These are phyloP conservation scores for Hippocampus guttulatus DNA, from an alignment of 2,113 vertebrate genomes.

Conservation along the genomic window DNA sequence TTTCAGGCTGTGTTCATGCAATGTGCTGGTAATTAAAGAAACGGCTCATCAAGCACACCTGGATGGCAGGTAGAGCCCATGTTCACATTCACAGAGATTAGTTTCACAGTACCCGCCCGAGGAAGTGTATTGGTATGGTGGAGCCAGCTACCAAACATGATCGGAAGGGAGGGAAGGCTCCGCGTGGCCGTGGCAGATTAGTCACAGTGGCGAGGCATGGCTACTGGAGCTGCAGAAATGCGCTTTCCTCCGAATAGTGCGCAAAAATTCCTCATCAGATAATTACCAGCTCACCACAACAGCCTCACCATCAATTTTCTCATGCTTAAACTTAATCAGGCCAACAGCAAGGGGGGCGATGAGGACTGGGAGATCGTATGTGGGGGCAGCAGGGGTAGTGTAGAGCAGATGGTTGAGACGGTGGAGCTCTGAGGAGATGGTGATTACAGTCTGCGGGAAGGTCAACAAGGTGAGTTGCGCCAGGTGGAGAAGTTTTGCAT, in stretches of 20 bases:
- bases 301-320: conserved; percentile 31
- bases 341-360: conserved; percentile 25
- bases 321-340: conserved; percentile 40
- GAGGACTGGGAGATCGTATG: conserved; percentile 20
- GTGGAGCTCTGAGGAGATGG: conserved; percentile 33
- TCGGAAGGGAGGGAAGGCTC: conserved; percentile 22
- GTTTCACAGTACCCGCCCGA: conserved; percentile 52
- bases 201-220: conserved; percentile 27
- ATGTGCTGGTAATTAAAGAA: conserved; percentile 68
- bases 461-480: conserved; percentile 39
- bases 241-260: conserved; percentile 29
- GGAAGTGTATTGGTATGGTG: conserved; percentile 15
- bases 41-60: conserved; percentile 72
- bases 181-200: conserved; percentile 34
- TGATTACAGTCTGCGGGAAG: conserved; percentile 41
- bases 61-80: conserved; percentile 53
- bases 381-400: conserved; percentile 38
- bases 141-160: conserved; percentile 10
- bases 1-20: conserved; percentile 62
- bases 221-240: conserved; percentile 27
- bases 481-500: conserved; percentile 35
- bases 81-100: conserved; percentile 67
- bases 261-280: conserved; percentile 36
- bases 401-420: conserved; percentile 49
- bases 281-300: conserved; percentile 34